Base-by-base conservation (phyloP, 2,113 vertebrate species). In the Ageneiosus marmoratus region DNA sequence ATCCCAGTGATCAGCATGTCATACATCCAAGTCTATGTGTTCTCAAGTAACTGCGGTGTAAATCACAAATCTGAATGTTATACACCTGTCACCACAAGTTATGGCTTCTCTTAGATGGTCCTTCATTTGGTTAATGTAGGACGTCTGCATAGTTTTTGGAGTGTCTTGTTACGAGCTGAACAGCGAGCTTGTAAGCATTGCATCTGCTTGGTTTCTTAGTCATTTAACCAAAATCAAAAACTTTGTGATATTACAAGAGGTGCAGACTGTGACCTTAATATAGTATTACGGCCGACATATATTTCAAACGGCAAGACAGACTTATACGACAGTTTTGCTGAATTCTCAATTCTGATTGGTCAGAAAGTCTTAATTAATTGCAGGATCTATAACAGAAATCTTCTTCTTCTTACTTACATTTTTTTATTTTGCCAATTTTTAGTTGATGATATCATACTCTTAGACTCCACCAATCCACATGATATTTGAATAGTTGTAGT, bases 21-120 rank as follows among this genome's bases (percentile, higher is more conserved):
- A 37, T 24, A 22, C 78, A n/a, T 80, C 18, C 5, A 48, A 48
- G 41, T 50, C 62, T 27, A 63, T 67, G 60, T 53, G 11, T 53
- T 76, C 73, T 76, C 50, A 53, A 75, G 29, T 55, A 75, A 75
- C 48, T 34, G 73, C 73, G 5, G 9, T 34, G 2, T 76, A 76
- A 76, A 67, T 65, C 44, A 51, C 62, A 27, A 50, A 79, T 22
- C n/a, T 56, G 32, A 27, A 29, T 32, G 67, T 34, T 67, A 50
- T 79, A 50, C 29, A 51, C 16, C 62, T 53, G 77, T 51, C 44
- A 34, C 44, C 6, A 9, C 1, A 20, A 50, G 50, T 65, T 12
- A 79, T 63, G 34, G 6, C 20, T 46, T 50, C n/a, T 79, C 77
- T 20, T 32, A 50, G 77, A 79, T 22, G 58, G 51, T 67, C 29